A percentile compares a stretch with the other conserved stretches of the same genome.
Conservation (phyloP, 2,888 invertebrate genomes). For the Disparrhopalites patrizii region DNA sequence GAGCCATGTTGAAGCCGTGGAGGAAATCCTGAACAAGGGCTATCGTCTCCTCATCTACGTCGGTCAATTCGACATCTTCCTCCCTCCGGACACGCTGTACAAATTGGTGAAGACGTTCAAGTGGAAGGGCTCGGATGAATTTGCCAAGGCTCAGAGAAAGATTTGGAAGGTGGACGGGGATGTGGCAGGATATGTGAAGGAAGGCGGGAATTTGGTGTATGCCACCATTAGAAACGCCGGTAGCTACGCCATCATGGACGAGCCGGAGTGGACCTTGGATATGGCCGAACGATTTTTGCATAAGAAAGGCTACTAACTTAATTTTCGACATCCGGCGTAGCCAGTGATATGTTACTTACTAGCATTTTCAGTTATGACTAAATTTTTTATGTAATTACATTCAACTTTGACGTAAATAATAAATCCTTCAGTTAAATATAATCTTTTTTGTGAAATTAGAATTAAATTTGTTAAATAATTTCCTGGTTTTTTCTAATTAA, state of each 20-base stretch:
- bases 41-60: conserved; percentile 65
- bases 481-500: too few relatives aligned
- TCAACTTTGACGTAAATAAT: too few relatives aligned
- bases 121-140: conserved; percentile 65
- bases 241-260: neutral
- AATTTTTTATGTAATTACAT: too few relatives aligned
- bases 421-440: too few relatives aligned
- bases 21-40: conserved; percentile 65
- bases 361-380: too few relatives aligned
- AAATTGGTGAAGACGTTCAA: conserved; percentile 69
- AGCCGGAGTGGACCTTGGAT: neutral
- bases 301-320: too few relatives aligned
- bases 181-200: conserved; percentile 71
- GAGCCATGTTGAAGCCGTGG: conserved; percentile 51
- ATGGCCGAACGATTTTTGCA: neutral
- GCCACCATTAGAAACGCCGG: conserved; percentile 74
- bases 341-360: too few relatives aligned
- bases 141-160: conserved; percentile 62
- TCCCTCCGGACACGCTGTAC: conserved; percentile 78
- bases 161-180: conserved; percentile 64
- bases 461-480: too few relatives aligned
- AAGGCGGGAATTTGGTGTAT: conserved; percentile 67
- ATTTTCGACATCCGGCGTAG: too few relatives aligned
- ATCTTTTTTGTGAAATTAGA: too few relatives aligned
- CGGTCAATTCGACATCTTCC: conserved; percentile 86